Percentiles rank a stretch among this genome's conserved stretches.
These are phyloP conservation scores for Andricus quercusramuli DNA, from an alignment of 2,888 invertebrate genomes.

Conservation along the genomic window DNA sequence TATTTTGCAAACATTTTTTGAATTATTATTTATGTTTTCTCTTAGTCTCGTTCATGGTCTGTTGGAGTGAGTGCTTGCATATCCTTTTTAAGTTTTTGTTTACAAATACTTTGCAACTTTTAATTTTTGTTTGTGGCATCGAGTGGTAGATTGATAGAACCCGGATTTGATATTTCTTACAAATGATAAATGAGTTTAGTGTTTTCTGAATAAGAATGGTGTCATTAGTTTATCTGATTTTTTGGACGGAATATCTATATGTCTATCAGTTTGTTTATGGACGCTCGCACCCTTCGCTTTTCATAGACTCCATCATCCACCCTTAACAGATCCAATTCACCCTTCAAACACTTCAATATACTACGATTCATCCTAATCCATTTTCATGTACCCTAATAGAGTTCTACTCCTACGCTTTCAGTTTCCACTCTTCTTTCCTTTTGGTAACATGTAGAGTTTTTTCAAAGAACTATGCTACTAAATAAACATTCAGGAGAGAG, in stretches of 20 bases:
- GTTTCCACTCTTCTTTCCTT: background rate
- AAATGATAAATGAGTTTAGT: no score
- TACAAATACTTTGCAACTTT: background rate
- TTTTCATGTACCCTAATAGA: background rate
- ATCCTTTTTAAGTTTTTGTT: background rate
- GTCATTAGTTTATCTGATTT: background rate
- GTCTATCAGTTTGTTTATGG: background rate
- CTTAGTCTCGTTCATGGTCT: no score
- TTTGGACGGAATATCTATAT: background rate
- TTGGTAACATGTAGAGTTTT: background rate
- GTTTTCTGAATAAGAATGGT: background rate
- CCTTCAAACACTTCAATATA: background rate
- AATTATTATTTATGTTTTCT: no score
- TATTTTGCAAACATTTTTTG: background rate
- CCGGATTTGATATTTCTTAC: no score
- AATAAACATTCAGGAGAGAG: background rate
- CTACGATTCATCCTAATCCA: background rate
- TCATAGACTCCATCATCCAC: background rate
- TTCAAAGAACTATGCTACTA: background rate
- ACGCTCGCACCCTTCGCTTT: background rate
- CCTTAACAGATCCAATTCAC: background rate
- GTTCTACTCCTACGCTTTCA: background rate
- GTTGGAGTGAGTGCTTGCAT: background rate
- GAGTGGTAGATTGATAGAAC: no score
- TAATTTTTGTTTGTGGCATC: no score